Conservation (phyloP, 2,113 vertebrate genomes). For the Thalassoma bifasciatum region DNA sequence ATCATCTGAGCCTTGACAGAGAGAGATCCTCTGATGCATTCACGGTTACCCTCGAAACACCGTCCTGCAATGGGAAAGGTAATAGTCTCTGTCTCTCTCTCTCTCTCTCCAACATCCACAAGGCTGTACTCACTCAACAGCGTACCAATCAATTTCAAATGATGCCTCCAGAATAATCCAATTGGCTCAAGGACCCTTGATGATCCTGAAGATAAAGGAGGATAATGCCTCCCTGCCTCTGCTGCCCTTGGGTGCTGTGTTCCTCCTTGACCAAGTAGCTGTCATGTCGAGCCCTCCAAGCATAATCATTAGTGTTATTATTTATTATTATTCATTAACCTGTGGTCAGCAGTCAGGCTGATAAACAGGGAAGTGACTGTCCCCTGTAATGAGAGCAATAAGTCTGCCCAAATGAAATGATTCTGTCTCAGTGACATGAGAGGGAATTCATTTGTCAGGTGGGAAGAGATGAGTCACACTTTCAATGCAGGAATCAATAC, state of each 20-base stretch:
- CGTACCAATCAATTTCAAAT: slow-evolving; percentile 64
- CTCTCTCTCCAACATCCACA: too few relatives aligned
- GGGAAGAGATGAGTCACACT: slow-evolving; percentile 14
- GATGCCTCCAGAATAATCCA: slow-evolving; percentile 67
- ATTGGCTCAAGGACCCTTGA: slow-evolving; percentile 73
- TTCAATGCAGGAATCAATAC: slow-evolving; percentile 18
- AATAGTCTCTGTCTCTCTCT: slow-evolving; percentile 62
- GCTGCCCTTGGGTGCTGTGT: slow-evolving; percentile 47
- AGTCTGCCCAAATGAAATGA: slow-evolving; percentile 60
- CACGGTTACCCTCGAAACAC: slow-evolving; percentile 42
- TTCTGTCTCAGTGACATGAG: slow-evolving; percentile 42
- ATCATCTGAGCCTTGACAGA: slow-evolving; percentile 35
- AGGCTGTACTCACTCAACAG: slow-evolving; percentile 48
- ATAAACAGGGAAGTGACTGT: slow-evolving; percentile 58
- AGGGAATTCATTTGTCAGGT: slow-evolving; percentile 39
- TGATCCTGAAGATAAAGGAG: slow-evolving; percentile 65
- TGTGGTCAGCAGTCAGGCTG: slow-evolving; percentile 48
- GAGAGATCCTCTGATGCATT: slow-evolving; percentile 25
- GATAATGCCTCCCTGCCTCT: slow-evolving; percentile 47
- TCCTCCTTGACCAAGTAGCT: slow-evolving; percentile 56
- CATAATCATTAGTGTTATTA: slow-evolving; percentile 70
- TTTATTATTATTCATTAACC: slow-evolving; percentile 76
- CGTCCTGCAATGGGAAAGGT: slow-evolving; percentile 18
- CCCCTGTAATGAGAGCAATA: slow-evolving; percentile 60
- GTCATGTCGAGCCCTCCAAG: slow-evolving; percentile 48